Evolutionary conservation across 2,888 invertebrate species (phyloP).

Genomic region (Subacronicta megacephala): DNA sequence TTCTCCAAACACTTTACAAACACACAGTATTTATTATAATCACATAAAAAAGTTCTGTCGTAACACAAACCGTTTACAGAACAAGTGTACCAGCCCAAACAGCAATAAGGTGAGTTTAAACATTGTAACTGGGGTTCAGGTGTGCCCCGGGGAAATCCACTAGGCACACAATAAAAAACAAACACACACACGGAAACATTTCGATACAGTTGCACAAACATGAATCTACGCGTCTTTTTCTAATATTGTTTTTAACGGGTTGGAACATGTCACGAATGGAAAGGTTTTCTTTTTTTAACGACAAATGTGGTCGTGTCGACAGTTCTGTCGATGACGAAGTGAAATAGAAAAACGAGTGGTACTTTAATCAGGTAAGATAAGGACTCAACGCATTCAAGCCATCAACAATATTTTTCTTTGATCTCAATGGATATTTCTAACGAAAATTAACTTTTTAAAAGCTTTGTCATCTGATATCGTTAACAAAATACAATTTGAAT

Average conservation of each 20-base stretch:
- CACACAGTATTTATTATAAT: background rate
- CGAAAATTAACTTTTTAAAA: slow-evolving; percentile 35
- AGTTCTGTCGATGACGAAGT: too few relatives aligned
- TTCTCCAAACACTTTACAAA: background rate
- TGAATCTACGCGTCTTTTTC: slow-evolving; percentile 1
- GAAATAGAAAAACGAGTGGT: too few relatives aligned
- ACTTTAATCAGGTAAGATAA: too few relatives aligned
- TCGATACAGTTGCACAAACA: slow-evolving; percentile 36
- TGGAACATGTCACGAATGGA: too few relatives aligned
- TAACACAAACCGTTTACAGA: slow-evolving; percentile 5
- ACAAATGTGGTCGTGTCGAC: too few relatives aligned
- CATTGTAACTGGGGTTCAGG: slow-evolving; percentile 12
- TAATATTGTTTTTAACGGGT: too few relatives aligned
- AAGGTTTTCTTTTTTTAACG: background rate
- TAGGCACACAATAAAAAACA: slow-evolving; percentile 30
- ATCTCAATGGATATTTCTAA: background rate
- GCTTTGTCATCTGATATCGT: slow-evolving; percentile 33
- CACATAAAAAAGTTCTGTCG: background rate
- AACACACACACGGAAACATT: slow-evolving; percentile 21
- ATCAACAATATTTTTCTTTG: too few relatives aligned
- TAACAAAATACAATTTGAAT: slow-evolving; percentile 32
- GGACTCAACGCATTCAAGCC: too few relatives aligned
- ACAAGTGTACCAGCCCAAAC: slow-evolving; percentile 2
- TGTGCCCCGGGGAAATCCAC: slow-evolving; percentile 41
- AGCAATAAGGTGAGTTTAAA: slow-evolving; percentile 22